Evolutionary conservation across 1,140 invertebrate genomes (phyloP).

Genomic region (Metopolophium dirhodum): DNA sequence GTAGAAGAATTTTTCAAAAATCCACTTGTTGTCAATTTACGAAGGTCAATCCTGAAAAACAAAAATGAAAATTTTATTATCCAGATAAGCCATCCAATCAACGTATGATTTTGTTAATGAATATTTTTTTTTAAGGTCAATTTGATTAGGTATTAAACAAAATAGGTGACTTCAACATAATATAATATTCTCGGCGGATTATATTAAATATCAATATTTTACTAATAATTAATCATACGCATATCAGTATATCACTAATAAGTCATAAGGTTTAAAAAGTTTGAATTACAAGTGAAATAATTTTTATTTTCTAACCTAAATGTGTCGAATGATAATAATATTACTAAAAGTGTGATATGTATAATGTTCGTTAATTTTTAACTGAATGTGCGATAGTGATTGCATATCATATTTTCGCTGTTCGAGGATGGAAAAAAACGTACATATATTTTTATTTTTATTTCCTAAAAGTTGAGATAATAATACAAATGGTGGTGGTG

Average conservation of each 20-base stretch:
- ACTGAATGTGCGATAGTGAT: not conserved
- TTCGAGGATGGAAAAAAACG: not conserved
- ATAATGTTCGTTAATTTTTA: not conserved
- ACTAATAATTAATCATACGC: not conserved
- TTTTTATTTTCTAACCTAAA: not conserved
- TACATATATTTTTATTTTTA: not conserved
- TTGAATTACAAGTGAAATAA: too few species aligned
- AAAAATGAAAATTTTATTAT: not conserved
- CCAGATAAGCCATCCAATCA: not conserved
- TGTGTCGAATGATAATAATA: not conserved
- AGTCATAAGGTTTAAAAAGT: not conserved
- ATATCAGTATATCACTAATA: not conserved
- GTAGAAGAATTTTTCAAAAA: not conserved
- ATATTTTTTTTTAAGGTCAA: not conserved
- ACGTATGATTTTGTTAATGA: not conserved
- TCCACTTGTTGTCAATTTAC: not conserved
- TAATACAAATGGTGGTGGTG: not conserved
- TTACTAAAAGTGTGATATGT: not conserved
- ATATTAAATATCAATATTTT: not conserved
- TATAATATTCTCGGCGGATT: not conserved
- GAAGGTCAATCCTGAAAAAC: constrained; percentile 1
- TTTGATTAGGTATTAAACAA: not conserved
- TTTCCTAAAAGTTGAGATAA: not conserved
- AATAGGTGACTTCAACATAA: too few species aligned
- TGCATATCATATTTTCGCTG: not conserved